phyloP scores from a whole-genome alignment of 2,113 vertebrate genomes.

The Alligator sinensis region DNA sequence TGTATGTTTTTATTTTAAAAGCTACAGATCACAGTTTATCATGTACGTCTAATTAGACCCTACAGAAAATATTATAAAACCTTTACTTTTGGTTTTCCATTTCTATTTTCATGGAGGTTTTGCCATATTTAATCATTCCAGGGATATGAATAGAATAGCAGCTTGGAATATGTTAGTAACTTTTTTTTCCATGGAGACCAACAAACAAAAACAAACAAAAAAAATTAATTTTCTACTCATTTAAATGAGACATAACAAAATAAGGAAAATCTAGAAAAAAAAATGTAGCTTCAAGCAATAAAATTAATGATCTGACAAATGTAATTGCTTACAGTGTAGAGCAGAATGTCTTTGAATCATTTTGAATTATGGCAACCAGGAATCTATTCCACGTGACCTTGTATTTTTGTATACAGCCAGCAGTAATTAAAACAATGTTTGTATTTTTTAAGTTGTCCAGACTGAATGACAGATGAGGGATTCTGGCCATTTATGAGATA shows the following conservation, averaged over 20 bases:
- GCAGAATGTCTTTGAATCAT: background rate
- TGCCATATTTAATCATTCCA: background rate
- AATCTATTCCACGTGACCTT: background rate
- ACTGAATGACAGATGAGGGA: background rate
- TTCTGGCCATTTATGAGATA: background rate
- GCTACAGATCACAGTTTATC: background rate
- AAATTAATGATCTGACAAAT: conserved; percentile 4
- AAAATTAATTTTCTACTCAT: rapidly evolving
- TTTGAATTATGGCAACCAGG: background rate
- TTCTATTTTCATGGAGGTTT: background rate
- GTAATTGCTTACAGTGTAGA: background rate
- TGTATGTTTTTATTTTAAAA: background rate
- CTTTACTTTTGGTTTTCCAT: background rate
- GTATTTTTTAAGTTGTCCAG: background rate
- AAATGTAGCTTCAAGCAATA: background rate
- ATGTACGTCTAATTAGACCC: background rate
- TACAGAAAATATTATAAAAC: background rate
- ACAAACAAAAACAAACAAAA: too few relatives aligned
- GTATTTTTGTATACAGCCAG: background rate
- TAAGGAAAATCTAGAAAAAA: background rate
- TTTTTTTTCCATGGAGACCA: background rate
- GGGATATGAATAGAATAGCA: background rate
- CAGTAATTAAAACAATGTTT: background rate
- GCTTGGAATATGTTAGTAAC: background rate
- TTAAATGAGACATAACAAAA: conserved; percentile 1